Base-by-base conservation (phyloP, 1,140 invertebrate species). In the Lepidurus packardi region DNA sequence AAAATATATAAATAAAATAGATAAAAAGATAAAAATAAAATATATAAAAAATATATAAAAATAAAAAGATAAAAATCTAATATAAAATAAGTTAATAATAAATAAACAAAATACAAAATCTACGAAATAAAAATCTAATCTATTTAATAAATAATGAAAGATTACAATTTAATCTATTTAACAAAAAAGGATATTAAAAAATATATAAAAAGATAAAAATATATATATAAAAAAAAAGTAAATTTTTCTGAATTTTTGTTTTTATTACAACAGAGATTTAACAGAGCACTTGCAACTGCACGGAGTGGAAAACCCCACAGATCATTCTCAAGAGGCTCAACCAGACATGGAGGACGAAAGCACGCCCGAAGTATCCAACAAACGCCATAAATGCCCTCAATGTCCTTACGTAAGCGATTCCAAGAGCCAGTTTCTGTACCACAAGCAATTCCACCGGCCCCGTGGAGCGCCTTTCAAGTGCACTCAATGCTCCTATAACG, bases 351-450 rank as follows among this genome's bases (percentile, higher is more conserved):
- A 42, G 24, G 7, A 76, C 44, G 43, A 77, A 21, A 43, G 25
- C 11, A 7, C 16, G 10, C 9, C 41, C 6, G 53, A 65, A 65
- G 16, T 21, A 7, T 7, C 76, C 75, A 13, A 73, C 74, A 90
- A 89, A 82, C 87, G 90, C 78, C 91, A 92, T 83, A 89, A 88
- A 81, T 94, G 92, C 82, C 86, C 87, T 0, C 86, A 89, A 73
- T 94, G 93, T 84, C 92, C 93, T 0, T 94, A 93, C 83, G 91
- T 91, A 79, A 92, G 91, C 42, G 92, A 93, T 82, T 93, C 91
- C 82, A 93, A 93, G 84, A 92, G 92, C 73, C 93, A 95, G 83
- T 93, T 91, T 82, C 88, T 92, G 80, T 93, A 94, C 83, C 93
- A 95, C 81, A 91, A 92, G 81, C 92, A 95, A 83, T 92, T 95